Evolutionary conservation across 23 tunicate genomes (phyloP).

Genomic region (Aplidium turbinatum): DNA sequence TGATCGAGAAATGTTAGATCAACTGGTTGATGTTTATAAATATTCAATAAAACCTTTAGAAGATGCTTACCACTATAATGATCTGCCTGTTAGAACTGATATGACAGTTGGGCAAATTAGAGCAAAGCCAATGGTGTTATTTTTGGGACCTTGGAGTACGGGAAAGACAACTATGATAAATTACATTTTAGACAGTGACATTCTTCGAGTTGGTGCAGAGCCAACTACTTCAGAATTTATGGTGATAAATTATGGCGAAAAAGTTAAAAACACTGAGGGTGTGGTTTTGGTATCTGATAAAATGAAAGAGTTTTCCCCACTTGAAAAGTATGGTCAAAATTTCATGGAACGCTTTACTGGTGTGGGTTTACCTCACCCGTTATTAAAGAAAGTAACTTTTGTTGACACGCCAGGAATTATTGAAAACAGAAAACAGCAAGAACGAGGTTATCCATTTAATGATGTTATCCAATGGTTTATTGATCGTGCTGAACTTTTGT

Average conservation of each 20-base stretch:
- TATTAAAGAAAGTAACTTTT: constrained; percentile 56
- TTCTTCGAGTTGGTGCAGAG: constrained; percentile 68
- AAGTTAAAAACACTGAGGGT: constrained; percentile 62
- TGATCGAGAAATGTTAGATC: constrained; percentile 32
- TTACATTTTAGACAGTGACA: constrained; percentile 59
- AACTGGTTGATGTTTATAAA: constrained; percentile 47
- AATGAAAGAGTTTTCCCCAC: constrained; percentile 43
- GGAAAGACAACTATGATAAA: constrained; percentile 76
- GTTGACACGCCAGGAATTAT: constrained; percentile 79
- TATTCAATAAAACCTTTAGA: constrained; percentile 49
- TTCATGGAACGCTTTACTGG: constrained; percentile 70
- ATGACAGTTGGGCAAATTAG: constrained; percentile 58
- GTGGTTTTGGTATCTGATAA: constrained; percentile 58
- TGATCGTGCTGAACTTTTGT: constrained; percentile 58
- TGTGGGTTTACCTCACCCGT: constrained; percentile 67
- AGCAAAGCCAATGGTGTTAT: constrained; percentile 61
- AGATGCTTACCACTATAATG: constrained; percentile 63
- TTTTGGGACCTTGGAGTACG: constrained; percentile 76
- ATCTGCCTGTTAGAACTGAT: constrained; percentile 37
- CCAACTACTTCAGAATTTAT: constrained; percentile 79
- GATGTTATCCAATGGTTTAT: constrained; percentile 72
- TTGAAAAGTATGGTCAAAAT: constrained; percentile 65
- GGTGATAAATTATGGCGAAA: constrained; percentile 53
- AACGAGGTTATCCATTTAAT: constrained; percentile 75
- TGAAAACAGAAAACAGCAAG: constrained; percentile 73